phyloP scores from a whole-genome alignment of 2,888 invertebrate genomes.

The Sesamia inferens region DNA sequence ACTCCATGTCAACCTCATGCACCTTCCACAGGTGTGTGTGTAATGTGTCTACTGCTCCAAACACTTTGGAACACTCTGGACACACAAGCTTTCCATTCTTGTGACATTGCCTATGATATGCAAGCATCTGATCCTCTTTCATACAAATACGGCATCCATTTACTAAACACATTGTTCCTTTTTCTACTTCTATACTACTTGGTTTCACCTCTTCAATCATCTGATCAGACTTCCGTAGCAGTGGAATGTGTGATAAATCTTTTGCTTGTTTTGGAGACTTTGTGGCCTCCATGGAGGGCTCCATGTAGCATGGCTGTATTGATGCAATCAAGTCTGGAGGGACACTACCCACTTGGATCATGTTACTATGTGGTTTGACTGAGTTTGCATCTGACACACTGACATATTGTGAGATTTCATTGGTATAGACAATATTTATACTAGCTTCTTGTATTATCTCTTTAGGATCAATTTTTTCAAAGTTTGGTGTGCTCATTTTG shows the following conservation, averaged over 20 bases:
- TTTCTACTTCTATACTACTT: slow-evolving; percentile 61
- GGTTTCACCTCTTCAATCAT: slow-evolving; percentile 56
- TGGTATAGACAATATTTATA: slow-evolving; percentile 86
- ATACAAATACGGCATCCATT: slow-evolving; percentile 90
- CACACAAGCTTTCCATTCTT: slow-evolving; percentile 88
- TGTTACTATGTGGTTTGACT: slow-evolving; percentile 74
- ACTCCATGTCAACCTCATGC: slow-evolving; percentile 94
- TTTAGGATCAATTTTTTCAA: slow-evolving; percentile 86
- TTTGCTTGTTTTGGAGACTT: slow-evolving; percentile 65
- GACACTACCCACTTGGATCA: slow-evolving; percentile 81
- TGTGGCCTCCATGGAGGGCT: slow-evolving; percentile 61
- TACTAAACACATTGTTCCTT: slow-evolving; percentile 86
- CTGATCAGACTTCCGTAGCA: slow-evolving; percentile 68
- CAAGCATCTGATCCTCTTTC: slow-evolving; percentile 89
- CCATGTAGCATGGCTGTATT: slow-evolving; percentile 72
- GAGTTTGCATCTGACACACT: slow-evolving; percentile 76
- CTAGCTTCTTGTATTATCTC: slow-evolving; percentile 88
- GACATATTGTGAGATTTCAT: slow-evolving; percentile 82
- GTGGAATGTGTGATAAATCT: slow-evolving; percentile 66
- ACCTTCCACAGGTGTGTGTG: slow-evolving; percentile 94
- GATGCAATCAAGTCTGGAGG: slow-evolving; percentile 87
- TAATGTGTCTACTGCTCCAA: slow-evolving; percentile 91
- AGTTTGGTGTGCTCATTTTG: slow-evolving; percentile 86
- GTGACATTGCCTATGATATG: slow-evolving; percentile 92
- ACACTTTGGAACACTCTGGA: slow-evolving; percentile 91